Base-by-base conservation (phyloP, 2,888 invertebrate species). In the Macrosoma leucophasiata region DNA sequence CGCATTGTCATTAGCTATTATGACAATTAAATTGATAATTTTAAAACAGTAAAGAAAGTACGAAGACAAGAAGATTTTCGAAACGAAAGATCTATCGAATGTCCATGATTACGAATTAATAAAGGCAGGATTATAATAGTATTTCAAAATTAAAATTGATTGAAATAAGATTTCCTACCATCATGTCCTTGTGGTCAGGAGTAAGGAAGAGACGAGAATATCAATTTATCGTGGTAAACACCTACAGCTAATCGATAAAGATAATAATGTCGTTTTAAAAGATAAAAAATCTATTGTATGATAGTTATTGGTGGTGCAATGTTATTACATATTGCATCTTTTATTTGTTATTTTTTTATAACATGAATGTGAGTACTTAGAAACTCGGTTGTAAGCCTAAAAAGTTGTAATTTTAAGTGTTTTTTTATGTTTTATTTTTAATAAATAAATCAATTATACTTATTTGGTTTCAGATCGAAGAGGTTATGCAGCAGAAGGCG, bases 401-500 rank as follows among this genome's bases (percentile, higher is more conserved):
- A n/a, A n/a, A n/a, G n/a, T n/a, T n/a, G n/a, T n/a, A n/a, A n/a
- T 29, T n/a, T 29, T 9, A 6, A 4, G 9, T 11, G n/a, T n/a
- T n/a, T n/a, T 20, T 19, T 20, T 1, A 2, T 29, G 3, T 13
- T 21, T n/a, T 21, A 11, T 39, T 25, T 3, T 17, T 19, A 8
- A n/a, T 19, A 20, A 10, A 21, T 19, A 19, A 24, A 9, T 36
- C 25, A 37, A 33, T 22, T 25, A 7, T 34, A 26, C 43, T 43
- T 15, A 42, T 36, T 63, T 57, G n/a, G 47, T 70, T 72, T 27
- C 55, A 82, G 82, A 75, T 81, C 71, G 77, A 78, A 69, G 81
- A 81, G 82, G 82, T 81, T 74, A 84, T 84, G 82, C 82, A 82
- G 73, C 71, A 78, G 67, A 78, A 62, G 79, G 79, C 70, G 76